Conservation (phyloP, 2,797 vertebrate species). For the Limnodromus scolopaceus region DNA sequence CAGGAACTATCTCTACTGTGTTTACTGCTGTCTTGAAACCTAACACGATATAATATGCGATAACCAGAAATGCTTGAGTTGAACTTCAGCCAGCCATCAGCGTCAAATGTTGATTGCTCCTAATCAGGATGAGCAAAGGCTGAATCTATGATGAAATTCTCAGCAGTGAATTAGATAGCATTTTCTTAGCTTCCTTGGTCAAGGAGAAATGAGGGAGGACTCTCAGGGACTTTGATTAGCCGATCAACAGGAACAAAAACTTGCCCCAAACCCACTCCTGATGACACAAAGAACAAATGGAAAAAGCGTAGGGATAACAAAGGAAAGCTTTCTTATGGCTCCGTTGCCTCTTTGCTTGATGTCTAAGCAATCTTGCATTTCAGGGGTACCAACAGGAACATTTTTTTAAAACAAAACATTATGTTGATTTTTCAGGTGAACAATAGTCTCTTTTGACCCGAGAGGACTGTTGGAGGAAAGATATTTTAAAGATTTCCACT, state of each 20-base stretch:
- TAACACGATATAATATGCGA: neutral
- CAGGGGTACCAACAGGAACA: neutral
- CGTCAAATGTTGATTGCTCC: neutral
- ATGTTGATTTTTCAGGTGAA: neutral
- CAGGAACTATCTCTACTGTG: neutral
- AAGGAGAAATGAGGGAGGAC: neutral
- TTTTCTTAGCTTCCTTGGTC: neutral
- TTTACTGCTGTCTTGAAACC: neutral
- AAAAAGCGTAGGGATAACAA: neutral
- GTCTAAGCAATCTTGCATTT: neutral
- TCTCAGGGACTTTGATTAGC: neutral
- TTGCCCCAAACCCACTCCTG: neutral
- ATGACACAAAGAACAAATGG: neutral
- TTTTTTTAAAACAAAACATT: neutral
- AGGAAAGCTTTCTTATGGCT: neutral
- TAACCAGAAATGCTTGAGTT: neutral
- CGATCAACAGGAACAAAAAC: neutral
- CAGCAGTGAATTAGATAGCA: neutral
- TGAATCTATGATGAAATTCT: neutral
- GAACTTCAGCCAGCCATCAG: neutral
- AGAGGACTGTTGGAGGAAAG: neutral
- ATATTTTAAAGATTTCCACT: neutral
- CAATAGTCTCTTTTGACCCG: neutral
- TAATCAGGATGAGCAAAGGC: slow-evolving; percentile 3
- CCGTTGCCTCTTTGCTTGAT: neutral